Conservation (phyloP, 2,797 vertebrate genomes). For the Melanotaenia pygmaea region DNA sequence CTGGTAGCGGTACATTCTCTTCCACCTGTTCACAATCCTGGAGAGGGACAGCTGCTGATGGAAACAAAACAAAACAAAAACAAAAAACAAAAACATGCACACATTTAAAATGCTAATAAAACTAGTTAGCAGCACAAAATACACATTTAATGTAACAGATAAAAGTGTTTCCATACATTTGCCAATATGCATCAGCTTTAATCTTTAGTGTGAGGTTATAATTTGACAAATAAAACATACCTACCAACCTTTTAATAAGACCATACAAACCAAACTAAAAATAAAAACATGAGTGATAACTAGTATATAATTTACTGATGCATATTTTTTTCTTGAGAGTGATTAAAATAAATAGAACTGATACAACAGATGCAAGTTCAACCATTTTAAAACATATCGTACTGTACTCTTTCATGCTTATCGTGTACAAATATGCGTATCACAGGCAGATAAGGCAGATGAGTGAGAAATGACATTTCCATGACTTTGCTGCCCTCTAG, state of each 20-base stretch:
- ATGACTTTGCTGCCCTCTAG: constrained; percentile 71
- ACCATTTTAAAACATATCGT: not conserved
- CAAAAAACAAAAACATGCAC: too few species aligned
- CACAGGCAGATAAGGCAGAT: not conserved
- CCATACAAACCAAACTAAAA: not conserved
- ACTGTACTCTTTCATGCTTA: not conserved
- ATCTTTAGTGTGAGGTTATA: not conserved
- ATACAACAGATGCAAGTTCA: not conserved
- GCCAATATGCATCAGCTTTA: not conserved
- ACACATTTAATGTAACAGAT: not conserved
- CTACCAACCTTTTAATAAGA: not conserved
- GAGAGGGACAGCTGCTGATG: constrained; percentile 64
- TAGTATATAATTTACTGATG: not conserved
- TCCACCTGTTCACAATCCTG: constrained; percentile 72
- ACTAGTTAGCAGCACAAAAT: not conserved
- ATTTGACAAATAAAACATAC: rapidly evolving
- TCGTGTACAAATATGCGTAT: not conserved
- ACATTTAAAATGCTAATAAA: not conserved
- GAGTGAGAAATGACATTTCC: not conserved
- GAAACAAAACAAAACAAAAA: not conserved
- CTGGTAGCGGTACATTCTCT: constrained; percentile 49
- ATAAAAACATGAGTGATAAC: not conserved
- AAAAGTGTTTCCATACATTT: not conserved
- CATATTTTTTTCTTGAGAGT: not conserved
- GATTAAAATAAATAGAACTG: not conserved